These are phyloP conservation scores for Champsocephalus esox DNA, from an alignment of 2,797 vertebrate species.

Conservation along the genomic window DNA sequence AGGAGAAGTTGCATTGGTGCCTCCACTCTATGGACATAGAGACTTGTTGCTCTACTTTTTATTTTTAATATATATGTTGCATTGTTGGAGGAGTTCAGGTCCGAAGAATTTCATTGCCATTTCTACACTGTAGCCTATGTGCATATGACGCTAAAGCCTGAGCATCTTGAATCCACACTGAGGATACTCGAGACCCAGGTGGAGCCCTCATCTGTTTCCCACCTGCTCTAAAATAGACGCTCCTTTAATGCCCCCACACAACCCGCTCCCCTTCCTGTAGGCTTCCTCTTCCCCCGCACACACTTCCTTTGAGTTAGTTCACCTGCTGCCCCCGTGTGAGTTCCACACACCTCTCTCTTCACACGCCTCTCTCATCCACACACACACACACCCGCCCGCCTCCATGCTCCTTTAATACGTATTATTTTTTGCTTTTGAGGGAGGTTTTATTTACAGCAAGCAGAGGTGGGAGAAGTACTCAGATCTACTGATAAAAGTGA, in stretches of 20 bases:
- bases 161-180: background rate
- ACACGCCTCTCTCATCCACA: background rate
- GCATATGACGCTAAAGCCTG: too few species aligned
- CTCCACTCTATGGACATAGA: too few species aligned
- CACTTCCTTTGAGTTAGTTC: slow-evolving; percentile 32
- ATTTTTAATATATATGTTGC: too few species aligned
- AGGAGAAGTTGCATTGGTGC: too few species aligned
- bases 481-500: too few species aligned
- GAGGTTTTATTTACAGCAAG: slow-evolving; percentile 54
- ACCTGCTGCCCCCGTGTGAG: slow-evolving; percentile 33
- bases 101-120: too few species aligned
- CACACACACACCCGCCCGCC: slow-evolving; percentile 19
- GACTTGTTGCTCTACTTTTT: too few species aligned
- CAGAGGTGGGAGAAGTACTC: too few species aligned
- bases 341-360: slow-evolving; percentile 5
- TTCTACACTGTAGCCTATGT: too few species aligned
- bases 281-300: slow-evolving; percentile 26
- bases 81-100: too few species aligned
- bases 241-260: slow-evolving; percentile 37
- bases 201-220: slow-evolving; percentile 71
- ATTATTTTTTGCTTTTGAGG: slow-evolving; percentile 25
- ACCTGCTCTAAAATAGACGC: slow-evolving; percentile 71
- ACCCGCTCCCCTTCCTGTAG: slow-evolving; percentile 42
- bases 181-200: slow-evolving; percentile 73
- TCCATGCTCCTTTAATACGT: slow-evolving; percentile 39